These are phyloP conservation scores for Nettapus auritus DNA, from an alignment of 2,113 vertebrate genomes.

Conservation along the genomic window DNA sequence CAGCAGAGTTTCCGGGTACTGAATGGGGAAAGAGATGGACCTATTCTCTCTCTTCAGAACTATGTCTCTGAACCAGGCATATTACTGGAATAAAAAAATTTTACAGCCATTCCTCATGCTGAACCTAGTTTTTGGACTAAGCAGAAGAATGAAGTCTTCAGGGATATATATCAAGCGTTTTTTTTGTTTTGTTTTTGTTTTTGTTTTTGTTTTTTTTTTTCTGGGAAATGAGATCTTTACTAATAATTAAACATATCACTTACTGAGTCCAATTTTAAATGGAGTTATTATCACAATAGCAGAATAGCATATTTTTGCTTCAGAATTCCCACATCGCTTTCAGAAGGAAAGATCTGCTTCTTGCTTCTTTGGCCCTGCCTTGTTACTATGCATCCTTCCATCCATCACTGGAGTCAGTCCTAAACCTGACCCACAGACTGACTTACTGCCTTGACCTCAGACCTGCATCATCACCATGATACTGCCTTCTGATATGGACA, in stretches of 20 bases:
- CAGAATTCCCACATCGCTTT: not conserved
- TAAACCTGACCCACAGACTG: no score
- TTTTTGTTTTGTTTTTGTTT: no score
- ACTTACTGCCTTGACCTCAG: no score
- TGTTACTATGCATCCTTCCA: no score
- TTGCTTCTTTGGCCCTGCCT: not conserved
- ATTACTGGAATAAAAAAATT: not conserved
- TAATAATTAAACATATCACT: not conserved
- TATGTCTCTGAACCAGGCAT: not conserved
- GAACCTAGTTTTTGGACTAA: not conserved
- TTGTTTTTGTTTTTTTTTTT: no score
- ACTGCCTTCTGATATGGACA: no score
- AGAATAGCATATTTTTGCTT: not conserved
- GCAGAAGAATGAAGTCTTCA: not conserved
- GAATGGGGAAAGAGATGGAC: not conserved
- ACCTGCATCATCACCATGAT: no score
- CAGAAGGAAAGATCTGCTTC: not conserved
- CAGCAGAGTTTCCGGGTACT: not conserved
- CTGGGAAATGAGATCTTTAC: not conserved
- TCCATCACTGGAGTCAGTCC: no score
- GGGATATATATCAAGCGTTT: not conserved
- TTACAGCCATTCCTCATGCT: rapidly evolving
- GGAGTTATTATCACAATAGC: not conserved
- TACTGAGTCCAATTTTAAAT: not conserved
- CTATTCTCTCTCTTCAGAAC: not conserved